Conservation (phyloP, 1,140 invertebrate species). For the Apis dorsata region DNA sequence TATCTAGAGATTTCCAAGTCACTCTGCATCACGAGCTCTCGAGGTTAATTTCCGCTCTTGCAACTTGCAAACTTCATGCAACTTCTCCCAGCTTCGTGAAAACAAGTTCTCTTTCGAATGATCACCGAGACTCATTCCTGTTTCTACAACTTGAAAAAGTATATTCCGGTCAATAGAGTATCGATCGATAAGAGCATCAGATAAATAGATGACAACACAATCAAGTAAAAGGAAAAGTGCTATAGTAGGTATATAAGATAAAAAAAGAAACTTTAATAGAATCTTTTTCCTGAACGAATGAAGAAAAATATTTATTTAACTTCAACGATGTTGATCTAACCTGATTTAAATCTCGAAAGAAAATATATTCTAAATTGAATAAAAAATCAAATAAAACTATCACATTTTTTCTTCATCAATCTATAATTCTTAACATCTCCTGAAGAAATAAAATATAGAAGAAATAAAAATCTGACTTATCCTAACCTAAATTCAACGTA, state of each 20-base stretch:
- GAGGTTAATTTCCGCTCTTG: conserved; percentile 36
- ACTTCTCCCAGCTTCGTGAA: not conserved
- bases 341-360: too few species aligned
- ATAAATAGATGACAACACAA: not conserved
- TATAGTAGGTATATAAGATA: too few species aligned
- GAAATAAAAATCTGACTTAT: not conserved
- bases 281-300: not conserved
- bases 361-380: too few species aligned
- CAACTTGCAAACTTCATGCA: conserved; percentile 14
- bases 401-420: too few species aligned
- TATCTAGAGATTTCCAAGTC: conserved; percentile 16
- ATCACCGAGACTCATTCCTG: not conserved
- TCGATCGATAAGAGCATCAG: not conserved
- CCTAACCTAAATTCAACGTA: not conserved
- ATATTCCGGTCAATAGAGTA: not conserved
- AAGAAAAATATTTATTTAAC: too few species aligned
- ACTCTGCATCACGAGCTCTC: conserved; percentile 13
- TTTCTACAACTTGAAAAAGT: not conserved
- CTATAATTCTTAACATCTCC: too few species aligned
- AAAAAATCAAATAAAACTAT: too few species aligned
- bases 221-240: too few species aligned
- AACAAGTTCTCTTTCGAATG: not conserved
- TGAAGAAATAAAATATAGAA: too few species aligned
- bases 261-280: not conserved
- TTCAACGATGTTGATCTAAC: too few species aligned